Evolutionary conservation across 2,113 vertebrate genomes (phyloP).

Genomic region (Leucoraja erinaceus): DNA sequence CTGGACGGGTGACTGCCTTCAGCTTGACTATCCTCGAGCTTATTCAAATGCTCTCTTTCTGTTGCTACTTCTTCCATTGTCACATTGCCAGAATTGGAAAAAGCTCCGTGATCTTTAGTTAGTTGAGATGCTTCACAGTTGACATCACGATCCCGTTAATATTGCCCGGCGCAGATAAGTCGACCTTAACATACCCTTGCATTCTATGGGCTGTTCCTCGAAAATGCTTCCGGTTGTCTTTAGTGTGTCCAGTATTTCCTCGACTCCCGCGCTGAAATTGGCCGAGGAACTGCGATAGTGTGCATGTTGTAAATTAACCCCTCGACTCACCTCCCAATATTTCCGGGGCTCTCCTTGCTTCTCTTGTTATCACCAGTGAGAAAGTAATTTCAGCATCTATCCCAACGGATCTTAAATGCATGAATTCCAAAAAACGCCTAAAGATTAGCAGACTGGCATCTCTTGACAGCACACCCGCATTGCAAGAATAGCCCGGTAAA

Average conservation of each 20-base stretch:
- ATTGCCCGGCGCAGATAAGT: neutral
- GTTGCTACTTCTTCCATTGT: slow-evolving; percentile 6
- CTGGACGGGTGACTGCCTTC: neutral
- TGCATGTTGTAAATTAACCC: too few species aligned
- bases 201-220: neutral
- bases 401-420: too few species aligned
- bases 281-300: neutral
- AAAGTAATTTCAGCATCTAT: too few species aligned
- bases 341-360: neutral
- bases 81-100: neutral
- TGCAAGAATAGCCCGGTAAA: too few species aligned
- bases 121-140: neutral
- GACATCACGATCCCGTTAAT: neutral
- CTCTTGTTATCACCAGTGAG: neutral
- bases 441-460: too few species aligned
- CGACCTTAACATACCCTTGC: too few species aligned
- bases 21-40: slow-evolving; percentile 38
- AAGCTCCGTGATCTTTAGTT: neutral
- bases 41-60: slow-evolving; percentile 39
- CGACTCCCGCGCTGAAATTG: neutral
- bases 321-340: too few species aligned
- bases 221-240: neutral
- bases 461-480: too few species aligned
- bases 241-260: neutral
- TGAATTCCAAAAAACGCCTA: too few species aligned